phyloP scores from a whole-genome alignment of 2,888 invertebrate genomes.

The Drosophila anomelani region DNA sequence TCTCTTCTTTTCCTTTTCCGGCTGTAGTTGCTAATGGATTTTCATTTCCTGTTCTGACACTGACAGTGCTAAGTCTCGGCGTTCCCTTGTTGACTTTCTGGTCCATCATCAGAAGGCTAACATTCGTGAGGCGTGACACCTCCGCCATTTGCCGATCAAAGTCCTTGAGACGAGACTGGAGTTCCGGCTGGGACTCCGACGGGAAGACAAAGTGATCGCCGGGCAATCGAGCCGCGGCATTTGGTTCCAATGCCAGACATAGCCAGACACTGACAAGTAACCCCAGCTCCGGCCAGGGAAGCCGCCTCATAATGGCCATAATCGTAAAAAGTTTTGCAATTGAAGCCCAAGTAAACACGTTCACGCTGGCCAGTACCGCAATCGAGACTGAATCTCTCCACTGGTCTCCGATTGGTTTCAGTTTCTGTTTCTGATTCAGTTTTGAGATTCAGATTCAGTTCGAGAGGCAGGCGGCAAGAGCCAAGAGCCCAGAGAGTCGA shows the following conservation, averaged over 20 bases:
- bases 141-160: constrained; percentile 3
- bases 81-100: neutral
- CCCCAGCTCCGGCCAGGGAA: constrained; percentile 26
- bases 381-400: constrained; percentile 52
- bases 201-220: constrained; percentile 37
- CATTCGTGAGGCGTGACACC: constrained; percentile 11
- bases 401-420: neutral
- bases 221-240: constrained; percentile 11
- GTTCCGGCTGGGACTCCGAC: constrained; percentile 1
- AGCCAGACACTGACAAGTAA: constrained; percentile 28
- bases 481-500: constrained; percentile 13
- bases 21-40: neutral
- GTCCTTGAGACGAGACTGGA: constrained; percentile 18
- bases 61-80: neutral
- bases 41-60: neutral
- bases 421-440: constrained; percentile 1
- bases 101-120: neutral
- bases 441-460: constrained; percentile 2
- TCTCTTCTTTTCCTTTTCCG: neutral
- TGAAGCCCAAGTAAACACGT: constrained; percentile 58
- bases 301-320: constrained; percentile 36
- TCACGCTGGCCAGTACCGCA: constrained; percentile 51
- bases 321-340: constrained; percentile 26
- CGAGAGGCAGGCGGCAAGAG: constrained; percentile 27
- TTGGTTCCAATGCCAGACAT: constrained; percentile 28